Conservation (phyloP, 2,888 invertebrate genomes). For the Oligia fasciuncula region DNA sequence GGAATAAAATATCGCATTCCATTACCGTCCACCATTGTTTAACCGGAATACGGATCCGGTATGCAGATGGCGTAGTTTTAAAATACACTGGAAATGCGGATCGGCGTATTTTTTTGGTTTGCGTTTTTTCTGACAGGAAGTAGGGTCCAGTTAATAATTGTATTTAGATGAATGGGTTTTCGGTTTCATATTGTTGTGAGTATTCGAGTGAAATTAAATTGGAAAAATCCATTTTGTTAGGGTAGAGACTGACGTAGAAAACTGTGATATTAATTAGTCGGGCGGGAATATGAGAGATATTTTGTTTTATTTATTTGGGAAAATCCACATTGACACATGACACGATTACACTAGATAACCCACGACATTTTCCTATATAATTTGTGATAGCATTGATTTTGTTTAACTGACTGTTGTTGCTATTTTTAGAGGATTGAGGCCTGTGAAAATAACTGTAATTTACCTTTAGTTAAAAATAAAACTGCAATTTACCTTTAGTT, state of each 20-base stretch:
- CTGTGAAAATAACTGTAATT: no score
- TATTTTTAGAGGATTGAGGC: no score
- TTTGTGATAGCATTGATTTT: no score
- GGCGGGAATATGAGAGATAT: not conserved
- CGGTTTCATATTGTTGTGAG: conserved; percentile 7
- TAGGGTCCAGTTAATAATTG: conserved; percentile 45
- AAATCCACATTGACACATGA: not conserved
- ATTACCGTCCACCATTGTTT: conserved; percentile 48
- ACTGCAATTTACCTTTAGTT: no score
- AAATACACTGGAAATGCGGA: conserved; percentile 27
- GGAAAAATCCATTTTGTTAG: conserved; percentile 13
- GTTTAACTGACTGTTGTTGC: no score
- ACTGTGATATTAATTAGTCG: not conserved
- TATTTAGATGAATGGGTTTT: conserved; percentile 50
- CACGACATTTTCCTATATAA: no score
- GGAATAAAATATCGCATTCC: conserved; percentile 41
- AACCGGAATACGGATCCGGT: conserved; percentile 29
- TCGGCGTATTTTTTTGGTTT: conserved; percentile 25
- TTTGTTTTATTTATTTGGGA: not conserved
- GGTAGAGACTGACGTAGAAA: no score
- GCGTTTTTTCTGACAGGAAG: conserved; percentile 32
- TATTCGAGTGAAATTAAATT: conserved; percentile 1
- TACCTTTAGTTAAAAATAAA: no score
- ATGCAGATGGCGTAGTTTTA: conserved; percentile 30
- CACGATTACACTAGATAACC: no score